Conservation (phyloP, 2,888 invertebrate genomes). For the Xestia rhomboidea region DNA sequence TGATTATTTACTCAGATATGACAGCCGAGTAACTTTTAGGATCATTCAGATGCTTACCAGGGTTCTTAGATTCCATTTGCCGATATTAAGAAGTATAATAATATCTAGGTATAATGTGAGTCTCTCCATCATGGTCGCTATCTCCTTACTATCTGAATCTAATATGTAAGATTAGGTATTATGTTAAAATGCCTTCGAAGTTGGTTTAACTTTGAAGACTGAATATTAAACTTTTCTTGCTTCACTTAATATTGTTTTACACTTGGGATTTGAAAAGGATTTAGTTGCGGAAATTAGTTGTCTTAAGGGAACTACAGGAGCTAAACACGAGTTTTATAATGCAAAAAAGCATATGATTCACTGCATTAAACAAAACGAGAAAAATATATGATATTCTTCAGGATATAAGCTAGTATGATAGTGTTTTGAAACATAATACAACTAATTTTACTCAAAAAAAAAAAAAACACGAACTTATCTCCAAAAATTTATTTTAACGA, state of each 20-base stretch:
- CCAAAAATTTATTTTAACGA: no score
- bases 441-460: no score
- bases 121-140: constrained; percentile 9
- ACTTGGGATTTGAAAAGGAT: constrained; percentile 24
- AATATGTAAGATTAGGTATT: constrained; percentile 39
- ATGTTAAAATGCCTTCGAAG: constrained; percentile 21
- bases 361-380: no score
- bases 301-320: no score
- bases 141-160: constrained; percentile 11
- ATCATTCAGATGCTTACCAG: not conserved
- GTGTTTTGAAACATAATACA: no score
- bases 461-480: no score
- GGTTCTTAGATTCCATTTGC: constrained; percentile 17
- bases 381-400: no score
- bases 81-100: not conserved
- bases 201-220: constrained; percentile 33
- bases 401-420: no score
- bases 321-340: no score
- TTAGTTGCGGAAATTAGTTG: constrained; percentile 20
- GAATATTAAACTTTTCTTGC: constrained; percentile 46
- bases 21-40: not conserved
- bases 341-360: no score
- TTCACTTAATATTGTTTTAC: constrained; percentile 41
- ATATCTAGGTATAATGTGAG: constrained; percentile 3
- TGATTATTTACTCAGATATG: not conserved